Base-by-base conservation (phyloP, 2,113 vertebrate genomes). In the Thamnaconus septentrionalis region DNA sequence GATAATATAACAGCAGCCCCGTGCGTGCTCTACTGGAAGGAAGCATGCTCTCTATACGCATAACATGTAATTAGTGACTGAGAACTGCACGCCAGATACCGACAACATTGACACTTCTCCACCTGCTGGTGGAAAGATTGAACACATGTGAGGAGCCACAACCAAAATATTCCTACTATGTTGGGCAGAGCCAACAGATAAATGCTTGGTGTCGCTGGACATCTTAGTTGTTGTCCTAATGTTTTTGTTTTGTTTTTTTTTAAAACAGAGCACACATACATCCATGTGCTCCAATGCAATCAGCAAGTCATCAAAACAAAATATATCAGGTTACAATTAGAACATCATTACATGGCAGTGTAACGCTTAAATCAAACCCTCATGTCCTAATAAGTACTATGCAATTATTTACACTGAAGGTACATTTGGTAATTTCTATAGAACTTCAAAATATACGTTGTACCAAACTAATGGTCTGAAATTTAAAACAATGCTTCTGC, bases 291-390 rank as follows among this genome's bases (percentile, higher is more conserved):
- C 41, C 44, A 53, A 31, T 31, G 11, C 8, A 0, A 53, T 45
- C 5, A 4, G 11, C 56, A 9, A 73, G 18, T 4, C 41, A 75
- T 53, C 8, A 0, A 71, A 66, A 78, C 61, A 81, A 75, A 72
- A 71, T 58, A 39, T 61, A 31, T 31, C 18, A 31, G 18, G 18
- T 31, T 31, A 31, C 18, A 31, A 31, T 31, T 31, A 31, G 18
- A 31, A 31, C 18, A 31, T 52, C 5, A 75, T 78, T 58, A 85
- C 63, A 63, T 88, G 87, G 86, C 89, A 89, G 86, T 86, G 84
- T 66, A 77, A 87, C 31, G 78, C 77, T 84, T 69, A 48, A 80
- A 78, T 56, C 45, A 71, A 70, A 60, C 55, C 45, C 45, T 8
- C 12, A 53, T 6, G 50, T 53, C 56, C 41, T 31, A 48, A 4